Evolutionary conservation across 2,888 invertebrate species (phyloP).

Genomic region (Chelonus formosanus): DNA sequence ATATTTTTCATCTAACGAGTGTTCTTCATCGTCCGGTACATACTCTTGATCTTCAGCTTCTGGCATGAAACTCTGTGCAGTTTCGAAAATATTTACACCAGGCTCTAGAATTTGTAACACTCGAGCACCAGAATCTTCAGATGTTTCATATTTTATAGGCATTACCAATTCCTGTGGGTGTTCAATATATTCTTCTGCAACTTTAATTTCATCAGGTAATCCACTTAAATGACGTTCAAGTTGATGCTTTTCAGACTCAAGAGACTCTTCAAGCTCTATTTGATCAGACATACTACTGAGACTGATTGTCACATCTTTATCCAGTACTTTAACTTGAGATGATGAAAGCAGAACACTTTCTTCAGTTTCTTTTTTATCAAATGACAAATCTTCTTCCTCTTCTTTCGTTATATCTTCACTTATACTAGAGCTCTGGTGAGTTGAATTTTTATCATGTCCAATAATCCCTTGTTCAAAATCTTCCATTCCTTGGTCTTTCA

Average conservation of each 20-base stretch:
- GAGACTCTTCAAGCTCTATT: conserved; percentile 50
- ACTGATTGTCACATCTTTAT: conserved; percentile 57
- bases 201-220: conserved; percentile 33
- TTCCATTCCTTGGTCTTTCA: conserved; percentile 43
- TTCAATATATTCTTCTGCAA: conserved; percentile 33
- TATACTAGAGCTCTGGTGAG: conserved; percentile 53
- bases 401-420: conserved; percentile 56
- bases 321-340: conserved; percentile 47
- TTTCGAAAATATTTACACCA: conserved; percentile 28
- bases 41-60: conserved; percentile 51
- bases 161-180: conserved; percentile 35
- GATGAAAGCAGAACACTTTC: conserved; percentile 51
- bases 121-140: conserved; percentile 50
- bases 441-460: conserved; percentile 46
- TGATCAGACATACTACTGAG: conserved; percentile 60
- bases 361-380: conserved; percentile 46
- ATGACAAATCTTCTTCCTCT: conserved; percentile 55
- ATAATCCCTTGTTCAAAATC: conserved; percentile 34
- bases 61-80: conserved; percentile 45
- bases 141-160: conserved; percentile 33
- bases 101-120: conserved; percentile 56
- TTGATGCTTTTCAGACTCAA: conserved; percentile 41
- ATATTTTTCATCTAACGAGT: conserved; percentile 34
- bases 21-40: conserved; percentile 38
- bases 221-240: not conserved